Conservation (phyloP, 1,140 invertebrate species). For the Meteorus sp. region DNA sequence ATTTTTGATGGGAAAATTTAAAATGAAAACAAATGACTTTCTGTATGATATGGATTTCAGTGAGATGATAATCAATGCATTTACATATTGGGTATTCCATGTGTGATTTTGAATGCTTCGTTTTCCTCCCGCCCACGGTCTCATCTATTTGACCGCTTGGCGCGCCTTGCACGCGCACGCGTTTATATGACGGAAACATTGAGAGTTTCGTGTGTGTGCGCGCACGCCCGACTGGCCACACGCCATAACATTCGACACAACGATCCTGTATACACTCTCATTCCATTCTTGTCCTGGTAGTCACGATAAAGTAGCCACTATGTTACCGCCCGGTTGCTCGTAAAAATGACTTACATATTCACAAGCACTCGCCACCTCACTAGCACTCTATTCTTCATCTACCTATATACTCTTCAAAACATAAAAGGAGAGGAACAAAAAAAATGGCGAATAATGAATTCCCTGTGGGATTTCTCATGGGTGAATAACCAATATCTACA, state of each 20-base stretch:
- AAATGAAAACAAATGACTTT: slow-evolving; percentile 33
- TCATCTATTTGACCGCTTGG: slow-evolving; percentile 32
- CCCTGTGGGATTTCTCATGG: too few relatives aligned
- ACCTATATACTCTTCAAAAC: neutral
- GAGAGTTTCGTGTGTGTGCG: slow-evolving; percentile 43
- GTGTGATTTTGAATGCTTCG: slow-evolving; percentile 37
- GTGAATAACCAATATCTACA: too few relatives aligned
- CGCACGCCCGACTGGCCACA: too few relatives aligned
- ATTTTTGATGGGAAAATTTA: slow-evolving; percentile 33
- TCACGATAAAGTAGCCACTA: slow-evolving; percentile 42
- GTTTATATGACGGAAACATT: slow-evolving; percentile 29
- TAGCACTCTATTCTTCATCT: too few relatives aligned
- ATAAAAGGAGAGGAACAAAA: too few relatives aligned
- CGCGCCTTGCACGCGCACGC: slow-evolving; percentile 27
- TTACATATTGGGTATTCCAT: slow-evolving; percentile 39
- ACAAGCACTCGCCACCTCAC: slow-evolving; percentile 14
- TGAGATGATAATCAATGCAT: slow-evolving; percentile 44
- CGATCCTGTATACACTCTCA: slow-evolving; percentile 28
- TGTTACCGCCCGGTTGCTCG: slow-evolving; percentile 34
- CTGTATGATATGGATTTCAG: slow-evolving; percentile 39
- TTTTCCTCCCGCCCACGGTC: slow-evolving; percentile 40
- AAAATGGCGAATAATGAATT: too few relatives aligned
- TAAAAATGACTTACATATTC: slow-evolving; percentile 34
- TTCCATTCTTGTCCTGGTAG: slow-evolving; percentile 34
- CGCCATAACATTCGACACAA: slow-evolving; percentile 38